phyloP scores from a whole-genome alignment of 2,888 invertebrate species.

The Octodonta nipae region DNA sequence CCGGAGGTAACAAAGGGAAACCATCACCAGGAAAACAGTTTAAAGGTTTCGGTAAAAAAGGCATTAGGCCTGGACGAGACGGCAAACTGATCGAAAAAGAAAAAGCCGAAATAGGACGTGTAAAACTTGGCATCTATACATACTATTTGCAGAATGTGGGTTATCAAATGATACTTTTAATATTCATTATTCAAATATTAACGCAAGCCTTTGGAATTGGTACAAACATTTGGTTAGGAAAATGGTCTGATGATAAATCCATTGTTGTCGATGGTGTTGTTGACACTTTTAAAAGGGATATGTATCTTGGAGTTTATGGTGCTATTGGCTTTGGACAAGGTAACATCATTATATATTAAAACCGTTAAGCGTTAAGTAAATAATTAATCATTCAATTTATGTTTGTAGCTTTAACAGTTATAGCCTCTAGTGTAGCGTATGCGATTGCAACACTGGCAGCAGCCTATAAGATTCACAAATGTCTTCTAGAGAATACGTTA shows the following conservation, averaged over 20 bases:
- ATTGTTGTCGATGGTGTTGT: constrained; percentile 42
- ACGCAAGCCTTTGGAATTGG: constrained; percentile 70
- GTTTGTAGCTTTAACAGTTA: constrained; percentile 2
- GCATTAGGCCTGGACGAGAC: not conserved
- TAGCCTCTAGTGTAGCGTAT: constrained; percentile 42
- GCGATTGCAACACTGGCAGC: constrained; percentile 45
- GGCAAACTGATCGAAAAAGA: constrained; percentile 38
- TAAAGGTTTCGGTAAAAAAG: not conserved
- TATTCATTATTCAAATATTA: no score
- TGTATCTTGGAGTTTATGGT: constrained; percentile 76
- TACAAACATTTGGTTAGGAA: constrained; percentile 70
- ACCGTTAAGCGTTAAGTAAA: no score
- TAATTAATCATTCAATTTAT: no score
- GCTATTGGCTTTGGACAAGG: constrained; percentile 76
- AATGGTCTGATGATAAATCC: constrained; percentile 48
- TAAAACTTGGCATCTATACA: not conserved
- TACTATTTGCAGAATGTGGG: not conserved
- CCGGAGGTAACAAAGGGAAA: not conserved
- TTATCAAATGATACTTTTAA: not conserved
- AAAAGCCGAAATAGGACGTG: constrained; percentile 34
- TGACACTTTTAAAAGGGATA: constrained; percentile 48
- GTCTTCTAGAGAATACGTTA: constrained; percentile 48
- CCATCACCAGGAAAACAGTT: not conserved
- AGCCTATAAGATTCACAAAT: constrained; percentile 46
- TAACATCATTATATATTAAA: constrained; percentile 40